These are phyloP conservation scores for Diaphora mendica DNA, from an alignment of 2,888 invertebrate species.

Conservation along the genomic window DNA sequence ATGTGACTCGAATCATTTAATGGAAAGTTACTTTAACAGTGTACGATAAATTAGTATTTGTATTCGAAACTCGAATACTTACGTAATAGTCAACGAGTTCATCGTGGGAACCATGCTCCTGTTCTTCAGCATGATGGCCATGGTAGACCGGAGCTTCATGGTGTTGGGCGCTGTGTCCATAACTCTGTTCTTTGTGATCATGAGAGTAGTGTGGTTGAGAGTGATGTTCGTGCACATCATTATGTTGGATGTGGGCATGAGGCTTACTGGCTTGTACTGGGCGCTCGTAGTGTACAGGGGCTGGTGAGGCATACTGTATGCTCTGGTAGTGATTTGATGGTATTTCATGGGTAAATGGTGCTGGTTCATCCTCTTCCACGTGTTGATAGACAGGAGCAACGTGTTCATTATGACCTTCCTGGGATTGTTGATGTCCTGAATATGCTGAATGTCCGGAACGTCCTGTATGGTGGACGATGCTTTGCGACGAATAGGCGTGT, in stretches of 20 bases:
- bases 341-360: slow-evolving; percentile 37
- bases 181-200: slow-evolving; percentile 38
- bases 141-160: slow-evolving; percentile 15
- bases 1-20: slow-evolving; percentile 68
- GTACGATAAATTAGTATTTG: slow-evolving; percentile 53
- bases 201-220: slow-evolving; percentile 39
- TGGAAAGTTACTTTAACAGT: slow-evolving; percentile 73
- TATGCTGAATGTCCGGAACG: slow-evolving; percentile 56
- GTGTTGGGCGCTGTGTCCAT: slow-evolving; percentile 29
- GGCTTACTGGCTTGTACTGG: slow-evolving; percentile 49
- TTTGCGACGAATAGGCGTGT: slow-evolving; percentile 68
- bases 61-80: slow-evolving; percentile 68
- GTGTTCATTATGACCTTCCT: slow-evolving; percentile 61
- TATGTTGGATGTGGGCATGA: slow-evolving; percentile 28
- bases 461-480: slow-evolving; percentile 63
- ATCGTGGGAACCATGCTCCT: slow-evolving; percentile 66
- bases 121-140: slow-evolving; percentile 48
- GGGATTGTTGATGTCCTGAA: slow-evolving; percentile 62
- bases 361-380: slow-evolving; percentile 56
- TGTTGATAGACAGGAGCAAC: slow-evolving; percentile 68
- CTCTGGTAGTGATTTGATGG: slow-evolving; percentile 48
- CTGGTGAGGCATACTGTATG: slow-evolving; percentile 42
- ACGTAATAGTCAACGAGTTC: slow-evolving; percentile 82
- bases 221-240: slow-evolving; percentile 15
- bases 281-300: slow-evolving; percentile 58